Evolutionary conservation across 2,888 invertebrate species (phyloP), one percentile per base, ranked within the genome.

Genomic region (Pristionchus entomophagus): DNA sequence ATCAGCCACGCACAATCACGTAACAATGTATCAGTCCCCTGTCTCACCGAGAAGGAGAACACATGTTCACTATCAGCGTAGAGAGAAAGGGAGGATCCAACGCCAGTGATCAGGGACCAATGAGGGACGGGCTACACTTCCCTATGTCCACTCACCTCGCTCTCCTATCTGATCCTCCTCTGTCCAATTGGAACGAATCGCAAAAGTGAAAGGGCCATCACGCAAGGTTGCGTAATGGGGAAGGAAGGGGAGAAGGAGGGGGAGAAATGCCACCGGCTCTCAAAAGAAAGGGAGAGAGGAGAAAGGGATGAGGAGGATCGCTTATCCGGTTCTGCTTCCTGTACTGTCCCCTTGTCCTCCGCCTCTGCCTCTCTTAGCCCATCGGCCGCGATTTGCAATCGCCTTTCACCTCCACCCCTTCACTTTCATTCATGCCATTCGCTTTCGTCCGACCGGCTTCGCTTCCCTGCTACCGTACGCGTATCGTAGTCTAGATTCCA

Each of bases 161-260:
- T 62, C 26, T n/a, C 45, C 45, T 77, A 45, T 49, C 80, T 51
- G 80, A 49, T 51, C 49, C 45, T 32, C 4, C 8, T 78, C 26
- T 26, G 5, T 12, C 73, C 4, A 73, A 32, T 73, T 73, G 73
- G 73, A 73, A 73, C 73, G 22, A 73, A n/a, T n/a, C n/a, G n/a
- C n/a, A 19, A 73, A 45, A 73, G 73, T 45, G 73, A 73, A 73
- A 73, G 73, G 73, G 56, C 8, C n/a, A n/a, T n/a, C n/a, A n/a
- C n/a, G n/a, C 73, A 73, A 73, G 73, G 73, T 73, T 73, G 73
- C 73, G 73, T 73, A 73, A 73, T 73, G 73, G 73, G 73, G 26
- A 41, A n/a, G 69, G 41, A 73, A 41, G 14, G 69, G n/a, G 38
- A 35, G 65, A 35, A 35, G 38, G 41, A 73, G 69, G n/a, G 41